phyloP scores from a whole-genome alignment of 2,797 vertebrate species.

The Morus bassanus region DNA sequence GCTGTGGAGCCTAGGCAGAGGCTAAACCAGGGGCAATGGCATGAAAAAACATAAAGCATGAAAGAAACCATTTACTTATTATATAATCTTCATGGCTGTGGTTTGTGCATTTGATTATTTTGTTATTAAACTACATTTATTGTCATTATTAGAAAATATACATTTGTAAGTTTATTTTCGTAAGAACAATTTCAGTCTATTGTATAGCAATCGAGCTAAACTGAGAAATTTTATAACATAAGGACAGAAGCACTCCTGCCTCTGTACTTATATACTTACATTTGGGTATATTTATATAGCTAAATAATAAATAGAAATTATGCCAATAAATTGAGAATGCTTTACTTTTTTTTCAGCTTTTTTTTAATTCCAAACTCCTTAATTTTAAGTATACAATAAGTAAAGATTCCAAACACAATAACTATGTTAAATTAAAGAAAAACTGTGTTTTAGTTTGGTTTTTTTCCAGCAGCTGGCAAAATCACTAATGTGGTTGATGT shows the following conservation, averaged over 20 bases:
- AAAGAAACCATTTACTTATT: not conserved
- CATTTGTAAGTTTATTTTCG: not conserved
- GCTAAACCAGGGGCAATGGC: not conserved
- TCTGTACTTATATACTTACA: not conserved
- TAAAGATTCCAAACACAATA: not conserved
- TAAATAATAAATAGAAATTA: not conserved
- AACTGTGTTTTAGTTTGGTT: not conserved
- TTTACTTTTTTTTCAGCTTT: not conserved
- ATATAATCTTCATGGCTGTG: not conserved
- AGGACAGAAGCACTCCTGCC: not conserved
- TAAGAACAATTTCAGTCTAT: not conserved
- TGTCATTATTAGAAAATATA: not conserved
- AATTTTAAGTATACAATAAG: not conserved
- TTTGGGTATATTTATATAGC: not conserved
- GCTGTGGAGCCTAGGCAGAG: not conserved
- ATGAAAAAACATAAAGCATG: not conserved
- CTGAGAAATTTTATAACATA: not conserved
- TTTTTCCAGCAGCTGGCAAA: not conserved
- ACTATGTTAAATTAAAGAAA: not conserved
- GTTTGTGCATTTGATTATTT: not conserved
- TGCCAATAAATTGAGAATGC: not conserved
- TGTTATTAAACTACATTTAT: not conserved
- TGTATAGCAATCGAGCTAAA: not conserved
- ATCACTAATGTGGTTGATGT: not conserved
- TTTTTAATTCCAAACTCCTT: not conserved